Evolutionary conservation across 92 coral and sea anemone species (phyloP), one percentile per base, ranked within the genome.

Genomic region (Epizoanthus fatuus): DNA sequence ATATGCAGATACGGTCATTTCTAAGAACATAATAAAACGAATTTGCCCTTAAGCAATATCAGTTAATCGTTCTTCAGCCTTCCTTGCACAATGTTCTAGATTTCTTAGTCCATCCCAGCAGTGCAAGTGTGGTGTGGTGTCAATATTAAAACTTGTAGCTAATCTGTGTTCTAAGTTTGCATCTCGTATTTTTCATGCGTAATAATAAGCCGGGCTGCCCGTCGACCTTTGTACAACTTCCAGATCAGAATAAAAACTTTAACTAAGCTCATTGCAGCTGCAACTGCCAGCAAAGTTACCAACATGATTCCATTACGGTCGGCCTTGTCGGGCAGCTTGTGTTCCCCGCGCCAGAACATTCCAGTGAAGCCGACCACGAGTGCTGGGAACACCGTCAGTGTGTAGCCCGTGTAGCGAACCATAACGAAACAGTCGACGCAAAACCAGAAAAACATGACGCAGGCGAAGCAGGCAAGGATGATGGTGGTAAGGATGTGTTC

Each of bases 381-480:
- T 0, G 94, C 91, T 6, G 92, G 94, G 81, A 93, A 95, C 42
- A 94, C 93, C 63, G 98, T 92, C 69, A 95, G 59, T 42, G 96
- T 92, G 91, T 84, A 90, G 5, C 86, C 66, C 0, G 96, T 95
- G 79, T 44, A 90, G 73, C 79, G 54, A 55, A 86, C 59, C 77
- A 95, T 87, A 7, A 95, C 98, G 62, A 92, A 95, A 73, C 81
- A 87, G 47, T 95, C 98, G 81, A 95, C 81, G 74, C 93, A 90
- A 56, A 95, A 94, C 94, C 98, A 92, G 86, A 95, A 95, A 42
- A 95, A 63, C 63, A 93, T 79, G 52, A 89, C 72, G 60, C 92
- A 81, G 0, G 94, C 90, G 20, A 95, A 81, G 22, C 93, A 91
- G 2, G 98, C 93, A 12, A 93, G 84, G 60, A 90, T 88, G 45